These are phyloP conservation scores for Pollachius pollachius DNA, from an alignment of 2,113 vertebrate genomes.

Conservation along the genomic window DNA sequence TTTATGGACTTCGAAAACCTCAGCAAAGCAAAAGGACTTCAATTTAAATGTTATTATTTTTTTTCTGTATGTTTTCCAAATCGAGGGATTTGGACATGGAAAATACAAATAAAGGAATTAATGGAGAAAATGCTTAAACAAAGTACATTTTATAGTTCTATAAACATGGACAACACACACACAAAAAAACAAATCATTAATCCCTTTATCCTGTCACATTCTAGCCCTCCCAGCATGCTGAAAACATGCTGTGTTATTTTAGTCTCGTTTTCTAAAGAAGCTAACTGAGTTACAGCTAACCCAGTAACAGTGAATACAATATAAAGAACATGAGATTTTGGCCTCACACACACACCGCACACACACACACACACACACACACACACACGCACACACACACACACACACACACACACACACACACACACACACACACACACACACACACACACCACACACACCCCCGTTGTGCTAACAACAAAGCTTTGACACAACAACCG, in stretches of 20 bases:
- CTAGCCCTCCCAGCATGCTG: constrained; percentile 47
- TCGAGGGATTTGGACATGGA: too few relatives aligned
- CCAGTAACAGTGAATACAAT: constrained; percentile 65
- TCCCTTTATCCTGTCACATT: neutral
- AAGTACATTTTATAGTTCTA: too few relatives aligned
- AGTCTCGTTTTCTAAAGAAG: constrained; percentile 20
- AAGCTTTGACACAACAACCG: constrained; percentile 45
- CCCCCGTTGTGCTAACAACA: constrained; percentile 50
- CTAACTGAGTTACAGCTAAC: constrained; percentile 59
- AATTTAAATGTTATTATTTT: too few relatives aligned
- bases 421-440: too few relatives aligned
- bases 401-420: neutral
- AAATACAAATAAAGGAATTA: too few relatives aligned
- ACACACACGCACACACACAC: too few relatives aligned
- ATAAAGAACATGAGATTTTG: constrained; percentile 70
- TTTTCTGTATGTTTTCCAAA: too few relatives aligned
- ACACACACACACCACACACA: neutral
- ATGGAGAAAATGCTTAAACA: too few relatives aligned
- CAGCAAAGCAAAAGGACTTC: too few relatives aligned
- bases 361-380: too few relatives aligned
- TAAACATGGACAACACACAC: too few relatives aligned
- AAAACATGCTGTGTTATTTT: constrained; percentile 63
- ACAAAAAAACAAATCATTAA: constrained; percentile 1
- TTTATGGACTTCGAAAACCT: too few relatives aligned
- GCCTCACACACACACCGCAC: neutral